Evolutionary conservation across 30 jellyfish, hydroid and myxozoan species (phyloP), one percentile per base, ranked within the genome.

Genomic region (Nemopilema nomurai): DNA sequence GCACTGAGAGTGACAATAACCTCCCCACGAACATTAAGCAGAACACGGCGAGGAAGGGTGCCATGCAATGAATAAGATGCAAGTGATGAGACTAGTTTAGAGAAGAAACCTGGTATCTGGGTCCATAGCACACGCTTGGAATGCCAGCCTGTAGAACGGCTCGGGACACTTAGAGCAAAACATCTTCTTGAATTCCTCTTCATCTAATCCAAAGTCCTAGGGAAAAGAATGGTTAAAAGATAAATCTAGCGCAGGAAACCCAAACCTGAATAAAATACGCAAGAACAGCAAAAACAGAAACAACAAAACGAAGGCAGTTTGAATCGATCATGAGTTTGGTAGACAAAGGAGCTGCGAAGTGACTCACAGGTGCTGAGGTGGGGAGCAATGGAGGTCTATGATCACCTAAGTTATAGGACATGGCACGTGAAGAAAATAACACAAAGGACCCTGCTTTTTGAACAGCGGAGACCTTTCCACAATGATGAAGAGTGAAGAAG

Each of bases 171-270:
- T 81, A 0, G 53, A 29, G 27, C 96, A 81, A 75, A 77, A 84
- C 82, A 64, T 69, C 28, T 78, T 73, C 87, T 23, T 81, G 51
- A 91, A 91, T 76, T 80, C 93, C 24, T 84, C 83, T 41, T 76
- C 90, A 49, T 91, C 97, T 49, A 91, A 26, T 22, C 97, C 97
- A 80, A 85, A 91, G 50, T 86, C 94, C 97, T 91, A 0, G 21
- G 49, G 30, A 41, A 28, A 18, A 57, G 29, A 66, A 24, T 30
- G 49, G 7, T 1, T 16, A 16, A 13, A 13, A 25, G 26, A 21
- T 24, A 22, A 31, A 8, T 8, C 16, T 19, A 20, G 0, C 21
- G 4, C 1, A 24, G 57, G 21, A 64, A 24, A 6, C 9, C 62
- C 32, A n/a, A n/a, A n/a, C 16, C 16, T 62, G n/a, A 41, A 21